These are phyloP conservation scores for Dichetophora obliterata DNA, from an alignment of 2,888 invertebrate genomes.

Conservation along the genomic window DNA sequence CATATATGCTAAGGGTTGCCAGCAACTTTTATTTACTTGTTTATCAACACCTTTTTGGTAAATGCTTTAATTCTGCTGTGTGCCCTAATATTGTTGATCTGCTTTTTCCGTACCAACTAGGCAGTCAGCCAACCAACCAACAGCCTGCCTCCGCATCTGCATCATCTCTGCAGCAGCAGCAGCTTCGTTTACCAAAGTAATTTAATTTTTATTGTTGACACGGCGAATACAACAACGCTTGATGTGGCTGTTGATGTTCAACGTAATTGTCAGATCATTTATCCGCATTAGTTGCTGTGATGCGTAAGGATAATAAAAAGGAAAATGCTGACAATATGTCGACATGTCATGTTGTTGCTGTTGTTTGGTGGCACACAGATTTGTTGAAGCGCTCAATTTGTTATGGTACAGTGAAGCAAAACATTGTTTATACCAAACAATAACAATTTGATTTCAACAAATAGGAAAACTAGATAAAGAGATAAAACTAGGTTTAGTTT, in stretches of 20 bases:
- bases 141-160: background rate
- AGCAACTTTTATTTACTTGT: conserved; percentile 2
- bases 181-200: conserved; percentile 14
- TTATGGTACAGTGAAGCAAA: conserved; percentile 5
- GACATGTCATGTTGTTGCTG: conserved; percentile 31
- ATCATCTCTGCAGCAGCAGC: background rate
- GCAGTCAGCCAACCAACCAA: conserved; percentile 2
- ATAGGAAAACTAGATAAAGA: too few relatives aligned
- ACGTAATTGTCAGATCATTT: conserved; percentile 68
- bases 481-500: too few relatives aligned
- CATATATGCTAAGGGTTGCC: background rate
- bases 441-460: too few relatives aligned
- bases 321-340: conserved; percentile 27
- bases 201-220: conserved; percentile 26
- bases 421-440: background rate
- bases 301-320: conserved; percentile 43
- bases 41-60: conserved; percentile 26
- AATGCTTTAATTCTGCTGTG: conserved; percentile 10
- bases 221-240: background rate
- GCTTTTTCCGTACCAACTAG: background rate
- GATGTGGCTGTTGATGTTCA: conserved; percentile 37
- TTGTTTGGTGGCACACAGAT: conserved; percentile 10
- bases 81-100: conserved; percentile 4
- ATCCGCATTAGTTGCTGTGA: conserved; percentile 62
- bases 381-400: conserved; percentile 2